These are phyloP conservation scores for Ostrea edulis DNA, from an alignment of 1,140 invertebrate species.

Conservation along the genomic window DNA sequence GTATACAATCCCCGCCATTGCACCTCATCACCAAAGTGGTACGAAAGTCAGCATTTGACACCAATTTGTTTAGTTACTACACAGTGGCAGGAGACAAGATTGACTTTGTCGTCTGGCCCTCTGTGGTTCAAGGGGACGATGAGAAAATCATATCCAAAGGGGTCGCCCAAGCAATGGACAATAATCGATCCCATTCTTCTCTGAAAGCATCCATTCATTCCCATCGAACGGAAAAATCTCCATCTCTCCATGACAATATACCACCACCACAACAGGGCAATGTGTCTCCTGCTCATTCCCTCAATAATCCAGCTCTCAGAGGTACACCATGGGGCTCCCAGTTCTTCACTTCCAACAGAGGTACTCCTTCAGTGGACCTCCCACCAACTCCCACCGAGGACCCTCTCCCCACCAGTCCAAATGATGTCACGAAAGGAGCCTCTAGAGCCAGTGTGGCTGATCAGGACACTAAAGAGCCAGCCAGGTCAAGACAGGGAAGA, in stretches of 20 bases:
- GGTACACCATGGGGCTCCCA: conserved; percentile 55
- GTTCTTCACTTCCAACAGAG: conserved; percentile 33
- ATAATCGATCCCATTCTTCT: conserved; percentile 41
- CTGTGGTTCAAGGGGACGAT: conserved; percentile 39
- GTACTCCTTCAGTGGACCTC: conserved; percentile 48
- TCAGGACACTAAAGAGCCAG: not conserved
- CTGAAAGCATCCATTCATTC: not conserved
- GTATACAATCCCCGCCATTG: conserved; percentile 47
- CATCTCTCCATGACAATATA: not conserved
- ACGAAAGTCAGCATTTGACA: conserved; percentile 50
- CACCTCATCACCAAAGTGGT: conserved; percentile 47
- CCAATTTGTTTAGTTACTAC: conserved; percentile 49
- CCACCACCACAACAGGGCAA: not conserved
- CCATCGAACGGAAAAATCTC: conserved; percentile 27
- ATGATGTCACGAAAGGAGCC: not conserved
- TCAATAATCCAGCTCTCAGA: conserved; percentile 32
- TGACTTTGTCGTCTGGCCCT: conserved; percentile 57
- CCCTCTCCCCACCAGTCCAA: not conserved
- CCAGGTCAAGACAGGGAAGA: not conserved
- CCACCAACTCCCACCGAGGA: conserved; percentile 38
- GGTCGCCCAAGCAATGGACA: conserved; percentile 53
- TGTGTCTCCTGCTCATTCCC: not conserved
- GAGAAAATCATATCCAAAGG: conserved; percentile 51
- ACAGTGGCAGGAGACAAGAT: conserved; percentile 50
- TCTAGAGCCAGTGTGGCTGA: conserved; percentile 1